These are phyloP conservation scores for Lutjanus erythropterus DNA, from an alignment of 2,113 vertebrate genomes.

Conservation along the genomic window DNA sequence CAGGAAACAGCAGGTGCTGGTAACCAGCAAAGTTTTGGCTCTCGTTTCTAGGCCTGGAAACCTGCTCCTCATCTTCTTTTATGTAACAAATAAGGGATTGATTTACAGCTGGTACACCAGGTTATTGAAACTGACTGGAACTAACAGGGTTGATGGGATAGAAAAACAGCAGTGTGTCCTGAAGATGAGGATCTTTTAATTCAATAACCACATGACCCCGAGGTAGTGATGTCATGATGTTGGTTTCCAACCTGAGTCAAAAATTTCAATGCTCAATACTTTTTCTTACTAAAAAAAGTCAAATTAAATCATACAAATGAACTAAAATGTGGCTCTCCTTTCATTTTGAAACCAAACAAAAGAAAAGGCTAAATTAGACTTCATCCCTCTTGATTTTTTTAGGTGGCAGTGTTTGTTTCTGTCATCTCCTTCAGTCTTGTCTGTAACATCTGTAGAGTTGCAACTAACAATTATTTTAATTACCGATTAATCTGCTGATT, in stretches of 20 bases:
- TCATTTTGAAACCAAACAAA: not conserved
- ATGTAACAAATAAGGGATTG: constrained; percentile 8
- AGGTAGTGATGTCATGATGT: not conserved
- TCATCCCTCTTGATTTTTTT: not conserved
- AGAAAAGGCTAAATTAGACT: not conserved
- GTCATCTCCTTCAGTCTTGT: not conserved
- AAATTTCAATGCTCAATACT: not conserved
- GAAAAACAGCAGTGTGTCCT: not conserved
- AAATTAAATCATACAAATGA: not conserved
- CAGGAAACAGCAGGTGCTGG: constrained; percentile 7
- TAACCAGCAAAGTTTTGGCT: not conserved
- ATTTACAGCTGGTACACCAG: constrained; percentile 5
- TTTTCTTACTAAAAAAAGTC: not conserved
- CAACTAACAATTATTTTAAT: too few relatives aligned
- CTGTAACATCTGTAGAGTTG: not conserved
- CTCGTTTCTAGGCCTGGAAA: not conserved
- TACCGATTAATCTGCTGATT: too few relatives aligned
- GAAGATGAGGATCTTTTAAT: not conserved
- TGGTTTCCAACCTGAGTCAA: not conserved
- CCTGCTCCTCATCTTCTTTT: not conserved
- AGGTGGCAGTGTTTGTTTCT: not conserved
- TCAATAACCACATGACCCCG: not conserved
- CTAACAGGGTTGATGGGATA: constrained; percentile 2
- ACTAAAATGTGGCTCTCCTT: not conserved
- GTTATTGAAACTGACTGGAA: not conserved